Evolutionary conservation across 2,113 vertebrate species (phyloP).

Genomic region (Sciurus niger): DNA sequence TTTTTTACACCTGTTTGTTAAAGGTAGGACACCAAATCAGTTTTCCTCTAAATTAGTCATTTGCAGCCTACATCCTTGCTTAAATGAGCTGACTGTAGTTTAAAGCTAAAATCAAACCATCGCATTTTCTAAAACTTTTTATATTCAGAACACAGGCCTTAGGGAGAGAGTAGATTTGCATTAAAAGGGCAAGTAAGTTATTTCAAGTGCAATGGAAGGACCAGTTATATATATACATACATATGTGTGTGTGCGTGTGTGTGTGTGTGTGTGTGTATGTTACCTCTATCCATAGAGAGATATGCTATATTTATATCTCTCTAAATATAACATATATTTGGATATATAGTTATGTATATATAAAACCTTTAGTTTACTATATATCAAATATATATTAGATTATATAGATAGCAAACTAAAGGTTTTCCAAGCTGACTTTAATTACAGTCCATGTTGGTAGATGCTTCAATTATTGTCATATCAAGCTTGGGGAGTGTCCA

Average conservation of each 20-base stretch:
- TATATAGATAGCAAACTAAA: background rate
- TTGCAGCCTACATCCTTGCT: background rate
- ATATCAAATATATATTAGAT: background rate
- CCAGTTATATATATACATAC: background rate
- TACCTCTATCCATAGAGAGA: too few relatives aligned
- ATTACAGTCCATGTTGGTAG: background rate
- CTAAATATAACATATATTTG: too few relatives aligned
- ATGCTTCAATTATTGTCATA: background rate
- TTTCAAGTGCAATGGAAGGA: background rate
- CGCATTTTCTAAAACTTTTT: slow-evolving; percentile 37
- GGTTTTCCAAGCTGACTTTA: background rate
- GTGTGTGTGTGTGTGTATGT: background rate
- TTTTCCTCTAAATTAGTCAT: slow-evolving; percentile 26
- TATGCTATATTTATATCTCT: too few relatives aligned
- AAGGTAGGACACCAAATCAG: background rate
- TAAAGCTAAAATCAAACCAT: background rate
- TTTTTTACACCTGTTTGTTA: background rate
- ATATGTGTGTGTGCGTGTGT: background rate
- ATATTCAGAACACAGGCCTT: background rate
- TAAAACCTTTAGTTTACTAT: too few relatives aligned
- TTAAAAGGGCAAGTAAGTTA: background rate
- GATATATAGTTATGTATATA: too few relatives aligned
- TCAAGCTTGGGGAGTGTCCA: background rate
- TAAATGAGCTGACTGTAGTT: background rate
- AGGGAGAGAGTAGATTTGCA: background rate